Percentiles rank a stretch among this genome's conserved stretches.
Conservation (phyloP, 2,797 vertebrate genomes). For the Alfaro cultratus region DNA sequence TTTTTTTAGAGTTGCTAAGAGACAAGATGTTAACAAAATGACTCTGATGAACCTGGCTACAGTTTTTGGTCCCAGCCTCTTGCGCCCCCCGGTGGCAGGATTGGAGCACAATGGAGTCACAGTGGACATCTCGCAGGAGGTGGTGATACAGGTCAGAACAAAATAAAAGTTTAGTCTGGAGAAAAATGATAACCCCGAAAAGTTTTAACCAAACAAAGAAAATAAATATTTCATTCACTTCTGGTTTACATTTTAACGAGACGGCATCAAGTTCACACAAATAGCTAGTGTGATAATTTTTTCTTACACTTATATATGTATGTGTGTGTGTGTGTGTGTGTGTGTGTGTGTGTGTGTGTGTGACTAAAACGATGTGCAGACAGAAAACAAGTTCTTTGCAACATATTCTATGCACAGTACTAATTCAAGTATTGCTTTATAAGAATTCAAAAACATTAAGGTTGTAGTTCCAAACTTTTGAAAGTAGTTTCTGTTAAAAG, state of each 20-base stretch:
- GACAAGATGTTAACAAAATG: constrained; percentile 79
- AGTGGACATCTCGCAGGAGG: constrained; percentile 81
- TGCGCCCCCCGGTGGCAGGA: constrained; percentile 74
- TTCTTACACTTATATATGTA: too few relatives aligned
- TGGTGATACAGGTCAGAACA: constrained; percentile 78
- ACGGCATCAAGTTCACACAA: not conserved
- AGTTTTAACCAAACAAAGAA: not conserved
- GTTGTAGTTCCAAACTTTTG: not conserved
- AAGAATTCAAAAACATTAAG: not conserved
- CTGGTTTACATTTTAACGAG: not conserved
- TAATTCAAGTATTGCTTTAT: not conserved
- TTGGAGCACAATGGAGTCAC: constrained; percentile 28
- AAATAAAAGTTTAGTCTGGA: not conserved
- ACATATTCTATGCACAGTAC: not conserved
- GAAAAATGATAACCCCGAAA: not conserved
- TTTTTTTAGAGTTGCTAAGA: constrained; percentile 69
- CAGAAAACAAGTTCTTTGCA: not conserved
- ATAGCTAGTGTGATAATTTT: not conserved
- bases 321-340: not conserved
- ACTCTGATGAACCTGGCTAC: constrained; percentile 80
- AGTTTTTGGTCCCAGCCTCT: constrained; percentile 82
- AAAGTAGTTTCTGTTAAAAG: not conserved
- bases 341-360: not conserved
- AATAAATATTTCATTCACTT: not conserved
- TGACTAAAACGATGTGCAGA: not conserved